A percentile compares a stretch with the other conserved stretches of the same genome.
phyloP scores from a whole-genome alignment of 2,888 invertebrate species.

The Chrysomela aeneicollis region DNA sequence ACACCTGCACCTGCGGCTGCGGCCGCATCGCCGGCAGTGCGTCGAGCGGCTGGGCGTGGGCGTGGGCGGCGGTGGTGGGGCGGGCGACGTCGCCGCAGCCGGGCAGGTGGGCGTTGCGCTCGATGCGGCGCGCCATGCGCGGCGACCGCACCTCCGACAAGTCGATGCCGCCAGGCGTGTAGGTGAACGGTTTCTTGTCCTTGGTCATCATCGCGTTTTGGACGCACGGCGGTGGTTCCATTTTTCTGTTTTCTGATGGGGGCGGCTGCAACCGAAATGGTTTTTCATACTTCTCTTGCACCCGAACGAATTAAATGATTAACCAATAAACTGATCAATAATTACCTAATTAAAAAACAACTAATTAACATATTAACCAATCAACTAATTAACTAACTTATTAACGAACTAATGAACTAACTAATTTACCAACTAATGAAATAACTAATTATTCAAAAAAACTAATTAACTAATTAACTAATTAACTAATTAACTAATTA shows the following conservation, averaged over 20 bases:
- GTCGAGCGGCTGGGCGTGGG: conserved; percentile 50
- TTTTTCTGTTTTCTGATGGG: conserved; percentile 40
- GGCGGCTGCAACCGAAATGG: background rate
- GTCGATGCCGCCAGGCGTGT: conserved; percentile 92
- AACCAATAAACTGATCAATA: too few relatives aligned
- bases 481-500: too few relatives aligned
- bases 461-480: too few relatives aligned
- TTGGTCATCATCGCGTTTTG: conserved; percentile 95
- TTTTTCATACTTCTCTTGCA: too few relatives aligned
- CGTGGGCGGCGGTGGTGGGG: conserved; percentile 59
- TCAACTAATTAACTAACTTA: too few relatives aligned
- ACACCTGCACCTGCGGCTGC: conserved; percentile 65
- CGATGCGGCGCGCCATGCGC: conserved; percentile 83
- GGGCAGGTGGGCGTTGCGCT: conserved; percentile 76
- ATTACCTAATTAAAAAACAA: too few relatives aligned
- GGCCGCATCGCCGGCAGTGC: conserved; percentile 70
- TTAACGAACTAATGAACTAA: too few relatives aligned
- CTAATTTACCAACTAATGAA: too few relatives aligned
- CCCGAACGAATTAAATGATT: too few relatives aligned
- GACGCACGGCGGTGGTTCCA: conserved; percentile 86
- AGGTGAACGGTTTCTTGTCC: conserved; percentile 97
- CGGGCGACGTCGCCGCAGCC: conserved; percentile 66
- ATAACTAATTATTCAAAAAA: too few relatives aligned
- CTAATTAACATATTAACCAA: too few relatives aligned
- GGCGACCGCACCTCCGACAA: conserved; percentile 90